A percentile compares a stretch with the other conserved stretches of the same genome.
These are phyloP conservation scores for Notodonta dromedarius DNA, from an alignment of 2,888 invertebrate genomes.

Conservation along the genomic window DNA sequence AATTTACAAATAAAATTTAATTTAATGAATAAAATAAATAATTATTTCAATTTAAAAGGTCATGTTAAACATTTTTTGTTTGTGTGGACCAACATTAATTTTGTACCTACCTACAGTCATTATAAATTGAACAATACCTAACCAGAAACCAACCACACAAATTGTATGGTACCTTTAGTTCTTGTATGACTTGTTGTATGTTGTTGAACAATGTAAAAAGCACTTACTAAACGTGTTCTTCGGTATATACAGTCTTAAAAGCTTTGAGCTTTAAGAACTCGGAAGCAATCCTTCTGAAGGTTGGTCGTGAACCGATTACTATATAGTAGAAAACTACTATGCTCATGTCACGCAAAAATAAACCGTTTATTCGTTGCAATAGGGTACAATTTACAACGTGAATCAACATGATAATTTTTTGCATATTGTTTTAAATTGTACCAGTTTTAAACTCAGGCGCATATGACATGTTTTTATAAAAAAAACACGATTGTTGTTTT, in stretches of 20 bases:
- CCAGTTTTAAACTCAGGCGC: constrained; percentile 36
- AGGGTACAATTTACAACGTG: constrained; percentile 11
- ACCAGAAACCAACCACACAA: too few relatives aligned
- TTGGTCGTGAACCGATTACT: constrained; percentile 28
- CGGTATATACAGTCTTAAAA: constrained; percentile 22
- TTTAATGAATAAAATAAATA: neutral
- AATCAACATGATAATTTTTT: constrained; percentile 23
- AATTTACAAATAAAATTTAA: neutral
- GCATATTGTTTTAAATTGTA: constrained; percentile 30
- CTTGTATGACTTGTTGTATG: too few relatives aligned
- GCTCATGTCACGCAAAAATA: constrained; percentile 17
- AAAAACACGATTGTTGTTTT: constrained; percentile 15
- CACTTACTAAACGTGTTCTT: neutral
- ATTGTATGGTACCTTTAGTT: too few relatives aligned
- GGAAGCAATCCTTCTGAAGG: constrained; percentile 64
- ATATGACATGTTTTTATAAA: constrained; percentile 21
- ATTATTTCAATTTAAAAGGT: neutral
- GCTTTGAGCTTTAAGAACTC: constrained; percentile 53
- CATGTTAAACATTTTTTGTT: neutral
- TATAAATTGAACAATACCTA: too few relatives aligned
- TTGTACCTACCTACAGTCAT: too few relatives aligned
- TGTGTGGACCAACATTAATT: too few relatives aligned
- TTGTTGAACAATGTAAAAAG: neutral
- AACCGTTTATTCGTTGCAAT: constrained; percentile 18
- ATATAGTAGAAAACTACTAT: constrained; percentile 30